Base-by-base conservation (phyloP, 2,113 vertebrate species). In the Chionis minor region DNA sequence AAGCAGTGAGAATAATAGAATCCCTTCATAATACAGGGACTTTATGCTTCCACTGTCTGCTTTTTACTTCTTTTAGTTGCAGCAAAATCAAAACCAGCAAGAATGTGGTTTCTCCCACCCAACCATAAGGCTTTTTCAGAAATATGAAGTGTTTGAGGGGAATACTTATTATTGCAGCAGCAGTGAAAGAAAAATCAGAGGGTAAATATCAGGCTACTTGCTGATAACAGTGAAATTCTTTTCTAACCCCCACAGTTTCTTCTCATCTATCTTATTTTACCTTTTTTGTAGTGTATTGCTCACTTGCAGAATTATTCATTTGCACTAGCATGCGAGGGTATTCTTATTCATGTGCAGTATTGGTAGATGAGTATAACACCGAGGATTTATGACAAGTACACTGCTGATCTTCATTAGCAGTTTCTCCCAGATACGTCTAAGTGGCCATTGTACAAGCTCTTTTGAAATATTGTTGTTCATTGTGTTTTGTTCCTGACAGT, bases 401-500 rank as follows among this genome's bases (percentile, higher is more conserved):
- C 30, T 96, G 86, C 84, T 90, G 90, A 84, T 94, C 66, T 59
- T 92, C 66, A 72, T 67, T 91, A 94, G 56, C 42, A 49, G 79
- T 81, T 94, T 96, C 61, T 95, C 66, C 83, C 4, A 7, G 63
- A 45, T n/a, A 27, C 4, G 7, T 94, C 65, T 72, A 47, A 84
- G 26, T 90, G 86, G 65, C 38, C 42, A 32, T 38, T 74, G 81
- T 55, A 52, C 67, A 94, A 91, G 67, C 81, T 94, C 65, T 96
- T 96, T 95, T 4, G 21, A 11, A 51, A 51, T 51, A 15, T 16
- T 47, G 55, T 94, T 92, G 87, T 91, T 97, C n/a, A 10, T 51
- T 97, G 62, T 97, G 61, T 95, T 98, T 97, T 97, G 49, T 96
- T 94, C 62, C 91, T 90, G 33, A 49, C 97, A 99, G 99, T 94